Base-by-base conservation (phyloP, 2,888 invertebrate genomes). In the Oscheius onirici region DNA sequence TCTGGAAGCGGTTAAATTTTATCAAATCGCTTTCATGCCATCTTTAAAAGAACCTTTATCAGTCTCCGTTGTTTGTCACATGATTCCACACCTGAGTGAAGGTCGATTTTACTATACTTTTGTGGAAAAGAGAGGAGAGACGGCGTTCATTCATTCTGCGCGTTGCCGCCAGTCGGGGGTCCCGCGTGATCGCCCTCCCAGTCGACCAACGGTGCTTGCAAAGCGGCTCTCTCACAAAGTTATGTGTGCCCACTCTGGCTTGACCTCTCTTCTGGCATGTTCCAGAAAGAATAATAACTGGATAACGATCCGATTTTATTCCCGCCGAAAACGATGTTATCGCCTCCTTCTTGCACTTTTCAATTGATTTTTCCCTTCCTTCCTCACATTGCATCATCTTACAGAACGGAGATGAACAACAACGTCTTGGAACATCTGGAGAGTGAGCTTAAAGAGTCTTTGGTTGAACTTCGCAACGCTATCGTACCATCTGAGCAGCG, bases 121-220 rank as follows among this genome's bases (percentile, higher is more conserved):
- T 60, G 17, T 60, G 15, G 60, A 41, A 13, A 46, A 10, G 49
- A 63, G 63, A n/a, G 49, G 28, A 46, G n/a, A 15, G 34, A 28
- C 46, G 26, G 63, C 63, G 63, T 34, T 34, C 54, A 55, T 63
- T 63, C 63, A 63, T 63, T 60, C 60, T n/a, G n/a, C 28, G 41
- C 60, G 49, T 46, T 63, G 63, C 63, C 63, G 63, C 63, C 63
- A 63, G 63, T 63, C 63, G 63, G 46, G n/a, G 24, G 24, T 22
- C 57, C 63, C 63, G 63, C 63, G 63, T 63, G 63, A 63, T 63
- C 63, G 63, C 49, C 46, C 63, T 55, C 60, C 60, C 60, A 41
- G 22, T 11, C 60, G 60, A 44, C 60, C 49, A 49, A 15, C 49
- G 49, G 46, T 63, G 63, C 63, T 63, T 63, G 28, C 63, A 63